phyloP scores from a whole-genome alignment of 2,797 vertebrate species.

The Sus cebifrons region DNA sequence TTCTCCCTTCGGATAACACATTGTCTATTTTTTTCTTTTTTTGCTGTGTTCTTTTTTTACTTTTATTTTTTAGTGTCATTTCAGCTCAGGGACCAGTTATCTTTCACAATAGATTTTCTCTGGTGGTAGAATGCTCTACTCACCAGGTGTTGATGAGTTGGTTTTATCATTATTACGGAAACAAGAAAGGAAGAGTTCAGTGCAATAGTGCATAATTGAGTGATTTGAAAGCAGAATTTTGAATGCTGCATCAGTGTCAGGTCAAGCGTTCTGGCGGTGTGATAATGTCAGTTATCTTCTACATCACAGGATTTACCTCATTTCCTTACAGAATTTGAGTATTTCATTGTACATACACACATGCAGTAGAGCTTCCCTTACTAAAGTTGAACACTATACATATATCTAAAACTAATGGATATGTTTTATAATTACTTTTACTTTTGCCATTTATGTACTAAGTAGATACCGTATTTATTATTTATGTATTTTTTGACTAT shows the following conservation, averaged over 20 bases:
- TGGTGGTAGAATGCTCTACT: slow-evolving; percentile 42
- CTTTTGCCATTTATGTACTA: no score
- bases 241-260: neutral
- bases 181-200: slow-evolving; percentile 23
- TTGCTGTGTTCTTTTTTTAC: neutral
- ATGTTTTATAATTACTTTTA: no score
- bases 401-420: no score
- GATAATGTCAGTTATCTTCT: neutral
- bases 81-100: slow-evolving; percentile 64
- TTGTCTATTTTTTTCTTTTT: neutral
- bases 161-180: slow-evolving; percentile 64
- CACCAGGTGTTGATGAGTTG: slow-evolving; percentile 64
- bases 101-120: slow-evolving; percentile 71
- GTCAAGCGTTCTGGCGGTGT: neutral
- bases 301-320: neutral
- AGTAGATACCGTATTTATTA: no score
- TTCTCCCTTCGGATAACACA: neutral
- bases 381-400: neutral
- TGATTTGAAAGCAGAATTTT: slow-evolving; percentile 29
- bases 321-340: neutral
- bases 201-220: slow-evolving; percentile 28
- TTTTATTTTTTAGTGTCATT: slow-evolving; percentile 49
- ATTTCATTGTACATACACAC: neutral
- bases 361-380: neutral
- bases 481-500: no score